Percentiles rank a stretch among this genome's conserved stretches.
Conservation (phyloP, 2,888 invertebrate species). For the Cacoxenus indagator region DNA sequence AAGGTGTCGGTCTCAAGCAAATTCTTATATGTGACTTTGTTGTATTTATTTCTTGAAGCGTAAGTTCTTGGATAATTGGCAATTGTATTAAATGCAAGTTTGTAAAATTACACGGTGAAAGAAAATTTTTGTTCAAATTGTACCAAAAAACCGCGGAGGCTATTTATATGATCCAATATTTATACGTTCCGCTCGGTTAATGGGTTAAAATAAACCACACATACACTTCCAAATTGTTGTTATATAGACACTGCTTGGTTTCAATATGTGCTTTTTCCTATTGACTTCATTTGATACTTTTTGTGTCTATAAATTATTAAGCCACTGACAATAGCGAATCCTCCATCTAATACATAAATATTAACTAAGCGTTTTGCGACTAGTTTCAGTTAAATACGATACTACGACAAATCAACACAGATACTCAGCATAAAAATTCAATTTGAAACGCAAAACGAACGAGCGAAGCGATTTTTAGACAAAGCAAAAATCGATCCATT, state of each 20-base stretch:
- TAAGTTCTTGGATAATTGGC: too few relatives aligned
- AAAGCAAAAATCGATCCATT: conserved; percentile 5
- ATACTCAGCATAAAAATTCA: conserved; percentile 10
- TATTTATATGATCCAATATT: too few relatives aligned
- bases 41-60: too few relatives aligned
- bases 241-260: neutral
- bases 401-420: neutral
- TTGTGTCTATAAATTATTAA: neutral
- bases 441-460: conserved; percentile 2
- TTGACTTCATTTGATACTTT: neutral
- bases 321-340: neutral
- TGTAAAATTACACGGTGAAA: too few relatives aligned
- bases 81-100: too few relatives aligned
- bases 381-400: neutral
- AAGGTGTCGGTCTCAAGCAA: too few relatives aligned
- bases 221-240: too few relatives aligned
- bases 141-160: too few relatives aligned
- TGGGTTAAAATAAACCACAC: too few relatives aligned
- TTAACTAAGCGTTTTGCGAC: neutral
- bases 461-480: neutral
- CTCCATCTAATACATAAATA: conserved; percentile 1
- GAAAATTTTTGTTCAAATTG: too few relatives aligned
- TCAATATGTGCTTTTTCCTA: neutral
- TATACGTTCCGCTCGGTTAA: too few relatives aligned
- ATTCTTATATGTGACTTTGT: too few relatives aligned